Conservation (phyloP, 2,797 vertebrate species). For the Ceyx erithaca region DNA sequence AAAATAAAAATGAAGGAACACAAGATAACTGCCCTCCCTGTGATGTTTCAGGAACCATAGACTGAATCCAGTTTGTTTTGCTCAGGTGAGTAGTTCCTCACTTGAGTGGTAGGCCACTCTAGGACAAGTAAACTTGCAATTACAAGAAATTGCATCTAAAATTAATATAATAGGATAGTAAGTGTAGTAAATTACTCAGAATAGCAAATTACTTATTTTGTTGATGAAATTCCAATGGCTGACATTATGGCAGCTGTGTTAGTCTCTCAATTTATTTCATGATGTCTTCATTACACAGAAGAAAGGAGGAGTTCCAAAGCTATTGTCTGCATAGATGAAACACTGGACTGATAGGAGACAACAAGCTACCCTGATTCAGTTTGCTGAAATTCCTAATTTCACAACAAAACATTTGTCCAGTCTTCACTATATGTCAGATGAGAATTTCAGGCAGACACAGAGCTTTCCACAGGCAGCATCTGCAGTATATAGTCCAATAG, state of each 20-base stretch:
- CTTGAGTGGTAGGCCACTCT: neutral
- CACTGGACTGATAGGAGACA: neutral
- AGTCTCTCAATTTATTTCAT: slow-evolving; percentile 7
- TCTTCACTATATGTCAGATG: neutral
- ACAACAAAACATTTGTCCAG: neutral
- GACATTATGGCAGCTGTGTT: neutral
- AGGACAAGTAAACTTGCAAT: neutral
- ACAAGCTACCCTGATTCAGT: neutral
- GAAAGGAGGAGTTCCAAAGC: neutral
- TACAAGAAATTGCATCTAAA: slow-evolving; percentile 20
- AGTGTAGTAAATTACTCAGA: neutral
- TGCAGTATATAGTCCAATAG: neutral
- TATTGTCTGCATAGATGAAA: neutral
- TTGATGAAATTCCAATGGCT: slow-evolving; percentile 27
- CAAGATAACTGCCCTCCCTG: neutral
- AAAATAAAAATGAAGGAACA: neutral
- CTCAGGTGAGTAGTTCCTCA: neutral
- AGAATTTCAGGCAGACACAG: neutral
- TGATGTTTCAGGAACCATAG: neutral
- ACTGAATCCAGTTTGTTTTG: slow-evolving; percentile 1
- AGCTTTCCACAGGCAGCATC: neutral
- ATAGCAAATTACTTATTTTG: neutral
- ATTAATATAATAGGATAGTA: neutral
- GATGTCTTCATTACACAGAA: neutral
- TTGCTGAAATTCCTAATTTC: neutral